These are phyloP conservation scores for Ptilodon capucinus DNA, from an alignment of 2,888 invertebrate species.

Conservation along the genomic window DNA sequence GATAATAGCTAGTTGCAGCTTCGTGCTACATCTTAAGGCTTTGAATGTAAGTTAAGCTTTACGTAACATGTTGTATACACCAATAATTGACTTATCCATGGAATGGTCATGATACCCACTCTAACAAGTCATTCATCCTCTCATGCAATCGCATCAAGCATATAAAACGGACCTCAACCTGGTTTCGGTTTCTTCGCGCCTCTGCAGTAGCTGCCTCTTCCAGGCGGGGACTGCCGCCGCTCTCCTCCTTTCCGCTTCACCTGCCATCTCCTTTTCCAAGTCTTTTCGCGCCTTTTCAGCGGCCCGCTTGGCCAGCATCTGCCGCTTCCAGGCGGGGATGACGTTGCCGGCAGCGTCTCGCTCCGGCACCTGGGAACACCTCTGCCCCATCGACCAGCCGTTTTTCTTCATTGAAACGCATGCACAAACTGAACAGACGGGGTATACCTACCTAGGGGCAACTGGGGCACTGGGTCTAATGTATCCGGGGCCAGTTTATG, in stretches of 20 bases:
- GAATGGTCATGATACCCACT: too few species aligned
- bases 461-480: neutral
- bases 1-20: too few species aligned
- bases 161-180: constrained; percentile 86
- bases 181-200: constrained; percentile 90
- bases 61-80: too few species aligned
- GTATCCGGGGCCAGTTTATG: too few species aligned
- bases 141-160: neutral
- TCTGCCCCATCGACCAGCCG: constrained; percentile 74
- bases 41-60: too few species aligned
- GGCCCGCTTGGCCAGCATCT: constrained; percentile 96
- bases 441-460: neutral
- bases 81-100: too few species aligned
- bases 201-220: constrained; percentile 94
- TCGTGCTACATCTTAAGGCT: too few species aligned
- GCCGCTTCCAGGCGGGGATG: constrained; percentile 97
- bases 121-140: too few species aligned
- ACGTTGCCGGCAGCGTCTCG: constrained; percentile 93
- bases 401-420: constrained; percentile 30
- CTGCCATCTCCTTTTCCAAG: constrained; percentile 91
- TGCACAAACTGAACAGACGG: constrained; percentile 21
- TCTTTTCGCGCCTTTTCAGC: constrained; percentile 96
- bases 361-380: constrained; percentile 90
- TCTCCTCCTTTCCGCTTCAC: constrained; percentile 92
- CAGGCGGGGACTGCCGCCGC: constrained; percentile 95